Conservation (phyloP, 2,797 vertebrate species). For the Xenops minutus region DNA sequence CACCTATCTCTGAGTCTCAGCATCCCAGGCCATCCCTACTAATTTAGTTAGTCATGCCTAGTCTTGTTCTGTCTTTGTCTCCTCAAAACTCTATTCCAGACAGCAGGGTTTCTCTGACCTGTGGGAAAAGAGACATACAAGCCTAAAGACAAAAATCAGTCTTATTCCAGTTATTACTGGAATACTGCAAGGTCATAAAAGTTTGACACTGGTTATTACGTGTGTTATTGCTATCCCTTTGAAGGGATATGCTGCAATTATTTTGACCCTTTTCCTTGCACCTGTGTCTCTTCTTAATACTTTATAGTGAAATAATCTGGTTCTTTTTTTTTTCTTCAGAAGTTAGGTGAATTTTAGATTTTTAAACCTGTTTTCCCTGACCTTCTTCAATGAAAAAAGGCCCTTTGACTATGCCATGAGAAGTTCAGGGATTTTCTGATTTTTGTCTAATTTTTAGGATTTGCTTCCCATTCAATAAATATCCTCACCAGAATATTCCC, state of each 20-base stretch:
- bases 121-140: not conserved
- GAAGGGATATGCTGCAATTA: not conserved
- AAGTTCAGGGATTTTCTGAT: not conserved
- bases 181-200: conserved; percentile 10
- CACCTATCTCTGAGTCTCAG: not conserved
- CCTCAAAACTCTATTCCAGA: conserved; percentile 1
- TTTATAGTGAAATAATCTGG: not conserved
- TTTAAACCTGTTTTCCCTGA: not conserved
- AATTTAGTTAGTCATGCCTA: not conserved
- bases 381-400: not conserved
- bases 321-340: not conserved
- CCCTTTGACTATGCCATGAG: not conserved
- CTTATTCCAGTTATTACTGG: conserved; percentile 18
- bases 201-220: not conserved
- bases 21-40: not conserved
- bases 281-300: not conserved
- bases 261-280: not conserved
- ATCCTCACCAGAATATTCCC: not conserved
- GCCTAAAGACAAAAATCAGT: conserved; percentile 3
- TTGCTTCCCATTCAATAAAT: not conserved
- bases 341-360: not conserved
- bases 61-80: not conserved
- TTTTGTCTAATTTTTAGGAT: not conserved
- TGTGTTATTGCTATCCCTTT: not conserved
- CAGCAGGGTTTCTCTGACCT: conserved; percentile 1